Base-by-base conservation (phyloP, 2,888 invertebrate species). In the Plagodis pulveraria region DNA sequence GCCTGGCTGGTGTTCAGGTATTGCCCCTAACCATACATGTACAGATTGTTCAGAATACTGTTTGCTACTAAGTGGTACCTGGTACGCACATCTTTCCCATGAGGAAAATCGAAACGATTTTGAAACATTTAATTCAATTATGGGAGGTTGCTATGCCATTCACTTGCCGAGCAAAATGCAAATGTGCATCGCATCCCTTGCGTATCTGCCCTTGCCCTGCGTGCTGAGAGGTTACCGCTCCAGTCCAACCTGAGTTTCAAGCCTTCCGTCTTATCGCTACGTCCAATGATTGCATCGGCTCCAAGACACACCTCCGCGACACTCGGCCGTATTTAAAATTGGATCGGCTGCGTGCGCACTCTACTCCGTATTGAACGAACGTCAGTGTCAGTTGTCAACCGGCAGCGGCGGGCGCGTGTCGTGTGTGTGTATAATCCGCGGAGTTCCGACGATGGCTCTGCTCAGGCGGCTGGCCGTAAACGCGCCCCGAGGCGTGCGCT, bases 321-420 rank as follows among this genome's bases (percentile, higher is more conserved):
- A 65, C 64, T 73, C 65, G 62, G 69, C 54, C 63, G 76, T 78
- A 76, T 86, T 90, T 90, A 86, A 86, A 89, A 89, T 86, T 85
- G 86, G 89, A 86, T 80, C 85, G 83, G 71, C 68, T 89, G 90
- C 89, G 91, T 83, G 89, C 91, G 89, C 89, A 84, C 71, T 73
- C 78, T 77, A 74, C 76, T 75, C 76, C 73, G 80, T 90, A 90
- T 90, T 77, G 89, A 91, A 80, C 89, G 80, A 72, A 82, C 84
- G 85, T 84, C 84, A 86, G 77, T 81, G 83, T 80, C 83, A 81
- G 76, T 78, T 78, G 76, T 74, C 63, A 71, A 71, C 70, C 79
- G 84, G 75, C 78, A 81, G 76, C 79, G 81, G 80, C 80, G 78
- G 80, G 76, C 80, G 89, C 76, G 86, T 81, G 86, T 81, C 70